A percentile compares a stretch with the other conserved stretches of the same genome.
phyloP scores from a whole-genome alignment of 1,140 invertebrate species.

The Protaetia brevitarsis region DNA sequence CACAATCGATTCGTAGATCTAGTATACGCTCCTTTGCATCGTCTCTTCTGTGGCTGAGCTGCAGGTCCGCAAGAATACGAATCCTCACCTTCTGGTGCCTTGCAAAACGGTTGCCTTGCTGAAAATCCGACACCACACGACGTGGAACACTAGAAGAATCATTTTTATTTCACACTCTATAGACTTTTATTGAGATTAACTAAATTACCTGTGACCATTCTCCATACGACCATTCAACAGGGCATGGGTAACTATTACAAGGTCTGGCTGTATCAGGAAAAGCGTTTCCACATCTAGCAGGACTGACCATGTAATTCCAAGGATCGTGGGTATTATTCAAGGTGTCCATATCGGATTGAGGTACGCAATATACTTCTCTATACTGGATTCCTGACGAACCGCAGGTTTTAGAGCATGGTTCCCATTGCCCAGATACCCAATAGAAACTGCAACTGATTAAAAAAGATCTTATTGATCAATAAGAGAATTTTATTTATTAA shows the following conservation, averaged over 20 bases:
- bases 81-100: constrained; percentile 50
- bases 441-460: constrained; percentile 59
- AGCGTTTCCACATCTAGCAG: constrained; percentile 51
- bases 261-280: constrained; percentile 52
- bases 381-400: constrained; percentile 58
- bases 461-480: neutral
- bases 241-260: constrained; percentile 62
- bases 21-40: constrained; percentile 41
- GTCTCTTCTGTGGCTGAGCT: constrained; percentile 46
- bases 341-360: constrained; percentile 39
- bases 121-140: constrained; percentile 71
- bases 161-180: neutral
- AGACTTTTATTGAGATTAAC: neutral
- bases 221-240: constrained; percentile 63
- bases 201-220: constrained; percentile 67
- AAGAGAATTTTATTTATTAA: neutral
- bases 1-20: constrained; percentile 34
- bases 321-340: constrained; percentile 44
- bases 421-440: constrained; percentile 63
- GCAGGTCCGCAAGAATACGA: constrained; percentile 53
- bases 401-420: constrained; percentile 62
- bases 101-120: constrained; percentile 63
- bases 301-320: constrained; percentile 56
- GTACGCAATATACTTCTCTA: constrained; percentile 63
- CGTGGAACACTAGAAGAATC: constrained; percentile 66